Evolutionary conservation across 2,113 vertebrate genomes (phyloP), one percentile per base, ranked within the genome.

Genomic region (Regulus satrapa): DNA sequence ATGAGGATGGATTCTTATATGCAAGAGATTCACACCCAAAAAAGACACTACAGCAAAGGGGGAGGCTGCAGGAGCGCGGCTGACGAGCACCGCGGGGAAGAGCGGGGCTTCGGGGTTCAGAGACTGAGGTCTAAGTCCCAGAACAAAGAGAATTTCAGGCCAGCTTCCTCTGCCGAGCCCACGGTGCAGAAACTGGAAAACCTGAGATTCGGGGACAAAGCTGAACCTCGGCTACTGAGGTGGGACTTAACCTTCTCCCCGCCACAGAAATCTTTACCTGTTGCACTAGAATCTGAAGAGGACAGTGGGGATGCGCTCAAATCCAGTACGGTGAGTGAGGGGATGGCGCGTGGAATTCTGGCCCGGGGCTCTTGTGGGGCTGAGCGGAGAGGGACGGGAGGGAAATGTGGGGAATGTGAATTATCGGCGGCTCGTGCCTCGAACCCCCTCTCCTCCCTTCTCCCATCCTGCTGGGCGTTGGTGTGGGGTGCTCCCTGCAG

Each of bases 111-210:
- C 25, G 98, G 98, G 96, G 98, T 98, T 74, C 98, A 99, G 95
- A 98, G 98, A 94, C 98, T 98, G 95, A 97, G 98, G 97, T 92
- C 98, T 71, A 98, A 98, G 96, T 97, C 98, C 97, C 98, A 99
- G 55, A 98, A 96, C 91, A 98, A 98, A 97, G 98, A 98, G 98
- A 98, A 98, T 97, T 96, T 97, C 96, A 92, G 98, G 96, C 98
- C 98, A 3, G 97, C 98, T 77, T 96, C 97, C 79, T 97, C 98
- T 85, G 96, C 98, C 4, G 98, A 99, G 98, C 99, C 99, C 94
- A 98, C 99, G 6, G 99, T 99, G 94, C 99, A 99, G 98, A 99
- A 99, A 98, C 98, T 99, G 98, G 99, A 99, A 97, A 99, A 98
- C 97, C 98, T 99, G 98, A 98, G 99, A 98, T 98, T 99, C 74